Conservation (phyloP, 2,797 vertebrate genomes). For the Phylloscopus collybita region DNA sequence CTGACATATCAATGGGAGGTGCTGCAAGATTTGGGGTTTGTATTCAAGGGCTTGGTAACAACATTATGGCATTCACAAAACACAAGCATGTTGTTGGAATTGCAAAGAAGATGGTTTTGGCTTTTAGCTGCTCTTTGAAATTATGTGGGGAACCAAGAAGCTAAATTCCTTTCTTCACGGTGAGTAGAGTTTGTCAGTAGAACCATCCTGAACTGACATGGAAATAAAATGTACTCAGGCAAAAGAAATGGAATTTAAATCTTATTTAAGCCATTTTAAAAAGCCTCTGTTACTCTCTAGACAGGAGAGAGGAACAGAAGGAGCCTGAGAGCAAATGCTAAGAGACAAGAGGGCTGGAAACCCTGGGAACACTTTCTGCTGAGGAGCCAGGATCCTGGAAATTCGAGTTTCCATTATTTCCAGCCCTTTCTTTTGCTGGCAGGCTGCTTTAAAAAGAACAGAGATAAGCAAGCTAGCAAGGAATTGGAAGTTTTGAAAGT, state of each 20-base stretch:
- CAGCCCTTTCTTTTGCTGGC: background rate
- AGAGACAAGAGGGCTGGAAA: background rate
- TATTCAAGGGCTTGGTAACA: background rate
- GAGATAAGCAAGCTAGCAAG: slow-evolving; percentile 26
- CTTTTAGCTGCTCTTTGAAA: background rate
- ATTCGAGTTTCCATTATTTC: background rate
- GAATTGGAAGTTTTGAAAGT: background rate
- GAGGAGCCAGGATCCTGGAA: background rate
- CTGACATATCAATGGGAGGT: background rate
- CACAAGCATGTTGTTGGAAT: background rate
- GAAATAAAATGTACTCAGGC: background rate
- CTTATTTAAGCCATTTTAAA: background rate
- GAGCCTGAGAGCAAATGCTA: background rate
- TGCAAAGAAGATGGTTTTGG: background rate
- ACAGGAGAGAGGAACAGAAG: background rate
- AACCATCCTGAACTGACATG: background rate
- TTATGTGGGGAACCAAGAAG: background rate
- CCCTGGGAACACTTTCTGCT: background rate
- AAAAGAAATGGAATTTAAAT: background rate
- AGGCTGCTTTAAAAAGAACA: background rate
- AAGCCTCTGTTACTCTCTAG: background rate
- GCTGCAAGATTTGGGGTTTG: background rate
- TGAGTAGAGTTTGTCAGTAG: background rate
- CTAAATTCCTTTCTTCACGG: background rate
- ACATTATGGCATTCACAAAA: background rate